Percentiles rank a stretch among this genome's conserved stretches.
phyloP scores from a whole-genome alignment of 2,797 vertebrate species.

The Podargus strigoides region DNA sequence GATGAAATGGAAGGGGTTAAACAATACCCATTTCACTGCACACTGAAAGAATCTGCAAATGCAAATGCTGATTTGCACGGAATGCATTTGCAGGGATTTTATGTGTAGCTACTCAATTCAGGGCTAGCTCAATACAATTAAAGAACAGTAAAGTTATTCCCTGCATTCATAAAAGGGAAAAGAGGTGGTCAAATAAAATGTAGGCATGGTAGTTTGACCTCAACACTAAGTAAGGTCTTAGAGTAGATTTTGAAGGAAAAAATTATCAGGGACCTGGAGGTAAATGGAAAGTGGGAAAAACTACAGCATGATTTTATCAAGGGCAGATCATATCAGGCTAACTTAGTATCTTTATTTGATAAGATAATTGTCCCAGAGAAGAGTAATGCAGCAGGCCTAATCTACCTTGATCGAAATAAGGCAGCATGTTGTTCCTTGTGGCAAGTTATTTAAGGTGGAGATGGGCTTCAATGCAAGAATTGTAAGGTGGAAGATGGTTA shows the following conservation, averaged over 20 bases:
- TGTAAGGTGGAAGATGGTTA: background rate
- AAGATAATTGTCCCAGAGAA: constrained; percentile 43
- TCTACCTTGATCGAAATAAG: background rate
- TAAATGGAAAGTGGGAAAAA: constrained; percentile 28
- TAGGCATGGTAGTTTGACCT: background rate
- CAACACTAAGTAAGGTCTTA: background rate
- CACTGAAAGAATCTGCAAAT: background rate
- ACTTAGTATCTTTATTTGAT: constrained; percentile 44
- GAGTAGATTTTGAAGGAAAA: background rate
- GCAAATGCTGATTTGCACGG: background rate
- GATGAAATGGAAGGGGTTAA: background rate
- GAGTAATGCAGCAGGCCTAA: constrained; percentile 27
- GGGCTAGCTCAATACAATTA: background rate
- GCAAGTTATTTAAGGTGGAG: background rate
- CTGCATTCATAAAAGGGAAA: background rate
- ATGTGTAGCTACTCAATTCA: background rate
- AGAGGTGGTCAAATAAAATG: background rate
- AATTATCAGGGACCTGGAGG: background rate
- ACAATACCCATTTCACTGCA: background rate
- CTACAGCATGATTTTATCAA: constrained; percentile 24
- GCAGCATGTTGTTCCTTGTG: background rate
- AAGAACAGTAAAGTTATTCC: background rate
- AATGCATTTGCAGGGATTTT: background rate
- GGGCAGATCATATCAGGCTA: constrained; percentile 40
- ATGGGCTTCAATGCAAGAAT: background rate